Base-by-base conservation (phyloP, 2,888 invertebrate species). In the Gibbula magus region DNA sequence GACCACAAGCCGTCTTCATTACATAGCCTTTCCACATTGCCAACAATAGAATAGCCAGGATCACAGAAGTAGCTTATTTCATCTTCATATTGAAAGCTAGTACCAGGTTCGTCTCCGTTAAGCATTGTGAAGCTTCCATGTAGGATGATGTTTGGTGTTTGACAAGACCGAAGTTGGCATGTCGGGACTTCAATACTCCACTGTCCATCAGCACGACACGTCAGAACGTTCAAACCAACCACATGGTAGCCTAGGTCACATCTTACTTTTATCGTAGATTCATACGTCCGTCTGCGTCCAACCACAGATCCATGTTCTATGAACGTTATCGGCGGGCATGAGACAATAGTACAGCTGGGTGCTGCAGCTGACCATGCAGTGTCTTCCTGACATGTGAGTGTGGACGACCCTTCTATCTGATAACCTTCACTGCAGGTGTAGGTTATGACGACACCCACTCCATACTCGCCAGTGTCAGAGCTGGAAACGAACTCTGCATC, bases 381-480 rank as follows among this genome's bases (percentile, higher is more conserved):
- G 76, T 87, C 84, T 5, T 84, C 84, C 13, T 82, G 45, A 78
- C 92, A 92, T 16, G 84, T 83, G 10, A 88, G 78, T 7, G 82
- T 80, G 1, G 81, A 22, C 29, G 84, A 81, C 2, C 90, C 91
- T 32, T 83, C 79, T 7, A 91, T 74, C n/a, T 78, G 76, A 77
- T 87, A 90, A 1, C 91, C 91, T 25, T 96, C 95, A 16, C 97
- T 96, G 92, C 99, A 99, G 7, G 95, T 95, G 93, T 98, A 99
- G 8, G 74, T 81, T 10, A 87, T 83, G 8, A 51, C 80, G 53
- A 86, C 84, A 45, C 80, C 77, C 51, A 79, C 70, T 16, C 53
- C 70, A 74, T 86, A 54, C 18, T 66, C 82, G 5, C 80, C 83
- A n/a, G 56, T 82, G 22, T 82, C 84, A n/a, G 66, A 53, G 35